Evolutionary conservation across 1,140 invertebrate species (phyloP).

Genomic region (Reticulitermes speratus): DNA sequence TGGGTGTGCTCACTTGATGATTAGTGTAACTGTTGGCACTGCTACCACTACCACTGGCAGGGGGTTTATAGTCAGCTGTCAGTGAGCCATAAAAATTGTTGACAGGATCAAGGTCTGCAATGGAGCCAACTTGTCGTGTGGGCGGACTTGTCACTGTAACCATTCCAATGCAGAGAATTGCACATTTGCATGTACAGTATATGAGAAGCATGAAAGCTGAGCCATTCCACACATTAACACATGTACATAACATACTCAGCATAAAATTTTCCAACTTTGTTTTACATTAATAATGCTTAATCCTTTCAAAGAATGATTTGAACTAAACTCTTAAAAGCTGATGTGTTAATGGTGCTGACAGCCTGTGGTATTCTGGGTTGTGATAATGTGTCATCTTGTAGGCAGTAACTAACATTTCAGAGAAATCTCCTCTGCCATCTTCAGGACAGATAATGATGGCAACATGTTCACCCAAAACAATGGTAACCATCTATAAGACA

Average conservation of each 20-base stretch:
- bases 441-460: too few relatives aligned
- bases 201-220: conserved; percentile 30
- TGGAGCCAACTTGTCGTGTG: conserved; percentile 79
- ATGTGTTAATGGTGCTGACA: too few relatives aligned
- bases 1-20: conserved; percentile 40
- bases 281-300: not conserved
- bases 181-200: not conserved
- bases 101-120: conserved; percentile 93
- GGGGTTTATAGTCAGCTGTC: conserved; percentile 50
- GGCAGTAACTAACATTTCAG: too few relatives aligned
- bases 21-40: not conserved
- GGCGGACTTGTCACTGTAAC: conserved; percentile 59
- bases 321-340: too few relatives aligned
- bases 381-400: too few relatives aligned
- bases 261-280: not conserved
- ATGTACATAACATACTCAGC: not conserved
- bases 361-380: too few relatives aligned
- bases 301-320: too few relatives aligned
- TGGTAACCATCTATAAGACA: too few relatives aligned
- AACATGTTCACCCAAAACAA: too few relatives aligned
- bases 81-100: conserved; percentile 86
- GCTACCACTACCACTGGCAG: not conserved
- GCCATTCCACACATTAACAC: not conserved
- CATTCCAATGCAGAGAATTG: not conserved
- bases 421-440: too few relatives aligned